Evolutionary conservation across 2,113 vertebrate genomes (phyloP).

Genomic region (Xiphophorus hellerii): DNA sequence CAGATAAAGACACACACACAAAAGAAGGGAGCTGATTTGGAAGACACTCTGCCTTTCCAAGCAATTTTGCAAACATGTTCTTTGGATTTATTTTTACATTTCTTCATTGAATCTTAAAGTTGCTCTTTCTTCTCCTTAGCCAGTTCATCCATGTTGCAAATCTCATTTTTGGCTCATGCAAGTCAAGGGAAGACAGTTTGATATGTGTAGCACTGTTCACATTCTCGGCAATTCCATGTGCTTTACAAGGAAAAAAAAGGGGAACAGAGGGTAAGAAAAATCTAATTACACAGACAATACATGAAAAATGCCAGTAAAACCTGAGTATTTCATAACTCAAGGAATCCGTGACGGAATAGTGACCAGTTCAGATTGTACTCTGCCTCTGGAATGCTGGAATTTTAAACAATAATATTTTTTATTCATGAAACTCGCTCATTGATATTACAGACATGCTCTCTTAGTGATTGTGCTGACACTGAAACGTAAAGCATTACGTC

Average conservation of each 20-base stretch:
- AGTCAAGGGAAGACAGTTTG: not conserved
- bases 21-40: slow-evolving; percentile 45
- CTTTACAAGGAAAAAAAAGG: no score
- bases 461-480: no score
- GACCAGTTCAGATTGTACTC: not conserved
- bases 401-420: not conserved
- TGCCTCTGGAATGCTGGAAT: not conserved
- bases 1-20: slow-evolving; percentile 26
- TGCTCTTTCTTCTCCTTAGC: slow-evolving; percentile 7
- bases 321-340: not conserved
- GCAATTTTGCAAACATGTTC: slow-evolving; percentile 36
- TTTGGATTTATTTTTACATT: not conserved
- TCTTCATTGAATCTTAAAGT: slow-evolving; percentile 11
- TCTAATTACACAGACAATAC: not conserved
- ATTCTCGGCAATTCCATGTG: not conserved
- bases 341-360: not conserved
- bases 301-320: not conserved
- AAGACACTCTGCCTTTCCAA: slow-evolving; percentile 28
- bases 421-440: no score
- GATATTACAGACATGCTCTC: no score
- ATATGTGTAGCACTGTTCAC: not conserved
- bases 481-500: no score
- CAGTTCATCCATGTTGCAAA: slow-evolving; percentile 5
- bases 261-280: not conserved
- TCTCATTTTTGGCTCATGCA: slow-evolving; percentile 5